These are phyloP conservation scores for Drosophila pegasa DNA, from an alignment of 2,888 invertebrate species.

Conservation along the genomic window DNA sequence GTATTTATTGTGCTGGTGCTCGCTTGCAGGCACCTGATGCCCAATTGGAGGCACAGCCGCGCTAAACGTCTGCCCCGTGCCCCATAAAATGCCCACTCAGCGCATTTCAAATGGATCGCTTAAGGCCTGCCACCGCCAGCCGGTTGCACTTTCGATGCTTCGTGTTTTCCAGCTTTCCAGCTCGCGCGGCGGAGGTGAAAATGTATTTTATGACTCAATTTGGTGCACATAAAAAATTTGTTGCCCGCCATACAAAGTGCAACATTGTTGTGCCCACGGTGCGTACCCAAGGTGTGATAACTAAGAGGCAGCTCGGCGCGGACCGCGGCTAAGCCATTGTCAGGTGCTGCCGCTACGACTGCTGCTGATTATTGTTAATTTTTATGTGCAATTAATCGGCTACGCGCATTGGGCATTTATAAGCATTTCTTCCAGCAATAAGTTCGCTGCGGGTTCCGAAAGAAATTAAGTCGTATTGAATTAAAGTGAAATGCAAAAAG, in stretches of 20 bases:
- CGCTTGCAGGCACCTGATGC: constrained; percentile 9
- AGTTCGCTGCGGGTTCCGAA: constrained; percentile 45
- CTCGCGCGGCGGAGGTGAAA: constrained; percentile 55
- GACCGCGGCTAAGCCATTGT: constrained; percentile 31
- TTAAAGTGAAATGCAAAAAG: constrained; percentile 78
- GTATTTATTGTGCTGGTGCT: neutral
- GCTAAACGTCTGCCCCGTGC: constrained; percentile 29
- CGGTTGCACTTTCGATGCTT: constrained; percentile 26
- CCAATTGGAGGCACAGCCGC: constrained; percentile 22
- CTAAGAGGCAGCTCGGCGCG: constrained; percentile 26
- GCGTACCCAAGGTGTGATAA: constrained; percentile 55
- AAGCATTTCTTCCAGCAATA: constrained; percentile 60
- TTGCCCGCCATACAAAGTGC: constrained; percentile 66
- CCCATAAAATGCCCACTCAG: constrained; percentile 44
- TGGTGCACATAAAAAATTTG: constrained; percentile 73
- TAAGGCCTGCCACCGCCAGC: constrained; percentile 28
- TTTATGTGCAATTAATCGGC: constrained; percentile 80
- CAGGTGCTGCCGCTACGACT: constrained; percentile 29
- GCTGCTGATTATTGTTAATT: constrained; percentile 73
- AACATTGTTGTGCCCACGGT: constrained; percentile 65
- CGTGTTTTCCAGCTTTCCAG: constrained; percentile 17
- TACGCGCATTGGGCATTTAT: constrained; percentile 78
- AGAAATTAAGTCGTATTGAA: constrained; percentile 76
- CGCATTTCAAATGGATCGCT: constrained; percentile 58
- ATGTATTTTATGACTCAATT: constrained; percentile 79